These are phyloP conservation scores for Dugesia japonica DNA, from an alignment of 2,888 invertebrate species.

Conservation along the genomic window DNA sequence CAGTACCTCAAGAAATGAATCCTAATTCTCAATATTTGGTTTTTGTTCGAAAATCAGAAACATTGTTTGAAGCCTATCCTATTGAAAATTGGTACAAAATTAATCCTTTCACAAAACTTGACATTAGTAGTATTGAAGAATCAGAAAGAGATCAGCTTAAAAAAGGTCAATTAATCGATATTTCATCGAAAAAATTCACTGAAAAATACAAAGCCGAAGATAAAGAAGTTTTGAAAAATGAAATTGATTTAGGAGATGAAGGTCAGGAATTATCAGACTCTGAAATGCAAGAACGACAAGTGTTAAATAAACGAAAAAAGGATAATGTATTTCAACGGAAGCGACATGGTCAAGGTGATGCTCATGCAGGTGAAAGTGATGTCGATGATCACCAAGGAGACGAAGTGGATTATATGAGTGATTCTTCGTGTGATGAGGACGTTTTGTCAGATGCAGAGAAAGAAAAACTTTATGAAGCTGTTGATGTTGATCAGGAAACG, in stretches of 20 bases:
- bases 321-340: background rate
- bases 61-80: background rate
- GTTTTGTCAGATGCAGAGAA: background rate
- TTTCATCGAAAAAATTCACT: background rate
- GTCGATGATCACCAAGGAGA: conserved; percentile 32
- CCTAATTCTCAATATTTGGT: background rate
- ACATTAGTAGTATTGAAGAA: background rate
- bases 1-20: background rate
- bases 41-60: background rate
- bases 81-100: conserved; percentile 8
- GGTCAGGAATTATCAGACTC: background rate
- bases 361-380: conserved; percentile 25
- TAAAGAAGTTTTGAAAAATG: background rate
- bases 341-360: conserved; percentile 21
- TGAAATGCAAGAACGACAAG: background rate
- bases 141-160: background rate
- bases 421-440: conserved; percentile 20
- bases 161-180: background rate
- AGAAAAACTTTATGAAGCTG: background rate
- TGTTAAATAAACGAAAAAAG: background rate
- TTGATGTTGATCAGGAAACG: background rate
- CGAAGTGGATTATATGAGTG: conserved; percentile 23
- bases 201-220: background rate
- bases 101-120: background rate
- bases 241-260: background rate